These are phyloP conservation scores for Tragopan temminckii DNA, from an alignment of 2,797 vertebrate species.

Conservation along the genomic window DNA sequence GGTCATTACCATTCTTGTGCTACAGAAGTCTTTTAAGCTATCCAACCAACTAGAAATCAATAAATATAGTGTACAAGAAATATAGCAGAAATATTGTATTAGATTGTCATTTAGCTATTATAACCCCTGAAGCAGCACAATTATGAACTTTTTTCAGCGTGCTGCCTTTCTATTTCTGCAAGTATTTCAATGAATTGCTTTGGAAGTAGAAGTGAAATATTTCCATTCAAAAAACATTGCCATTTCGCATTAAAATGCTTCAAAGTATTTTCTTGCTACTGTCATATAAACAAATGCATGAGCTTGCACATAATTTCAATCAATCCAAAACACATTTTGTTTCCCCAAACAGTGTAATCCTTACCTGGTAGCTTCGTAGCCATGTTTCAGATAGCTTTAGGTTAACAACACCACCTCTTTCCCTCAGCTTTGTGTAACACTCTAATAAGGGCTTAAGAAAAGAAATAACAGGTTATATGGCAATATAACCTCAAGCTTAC, in stretches of 20 bases:
- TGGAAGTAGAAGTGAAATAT: background rate
- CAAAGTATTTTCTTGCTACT: background rate
- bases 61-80: too few relatives aligned
- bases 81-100: too few relatives aligned
- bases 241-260: background rate
- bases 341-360: background rate
- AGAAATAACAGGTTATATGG: background rate
- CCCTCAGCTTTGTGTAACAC: conserved; percentile 94
- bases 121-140: background rate
- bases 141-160: background rate
- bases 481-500: background rate
- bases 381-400: conserved; percentile 94
- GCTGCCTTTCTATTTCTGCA: background rate
- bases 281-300: background rate
- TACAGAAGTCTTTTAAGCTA: background rate
- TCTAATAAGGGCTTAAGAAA: conserved; percentile 91
- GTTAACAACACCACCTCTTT: conserved; percentile 90
- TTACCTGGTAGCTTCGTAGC: conserved; percentile 97
- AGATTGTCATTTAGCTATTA: background rate
- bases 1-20: background rate
- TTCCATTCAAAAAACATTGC: background rate
- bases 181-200: background rate
- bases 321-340: rapidly evolving
- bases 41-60: background rate
- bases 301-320: background rate